A percentile compares a stretch with the other conserved stretches of the same genome.
phyloP scores from a whole-genome alignment of 1,140 invertebrate species.

The Neuroterus valhalla region DNA sequence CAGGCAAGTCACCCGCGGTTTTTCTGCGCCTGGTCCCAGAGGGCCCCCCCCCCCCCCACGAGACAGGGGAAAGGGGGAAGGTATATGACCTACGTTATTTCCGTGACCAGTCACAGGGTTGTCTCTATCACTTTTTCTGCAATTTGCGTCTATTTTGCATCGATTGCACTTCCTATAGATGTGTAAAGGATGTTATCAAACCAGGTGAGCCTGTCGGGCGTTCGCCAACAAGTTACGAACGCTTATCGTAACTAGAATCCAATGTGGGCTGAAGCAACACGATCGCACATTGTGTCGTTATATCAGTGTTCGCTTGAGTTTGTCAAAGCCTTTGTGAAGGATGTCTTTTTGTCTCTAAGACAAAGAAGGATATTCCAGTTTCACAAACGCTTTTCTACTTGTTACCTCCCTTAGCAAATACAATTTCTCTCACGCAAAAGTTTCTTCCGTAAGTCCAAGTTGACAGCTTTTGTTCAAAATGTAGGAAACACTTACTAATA shows the following conservation, averaged over 20 bases:
- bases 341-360: constrained; percentile 55
- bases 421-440: constrained; percentile 9
- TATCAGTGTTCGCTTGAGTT: constrained; percentile 55
- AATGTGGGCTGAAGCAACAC: constrained; percentile 47
- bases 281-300: constrained; percentile 50
- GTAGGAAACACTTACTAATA: neutral
- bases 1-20: too few relatives aligned
- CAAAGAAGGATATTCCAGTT: constrained; percentile 47
- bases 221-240: constrained; percentile 47
- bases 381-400: constrained; percentile 29
- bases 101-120: too few relatives aligned
- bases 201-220: constrained; percentile 40
- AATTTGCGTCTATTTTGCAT: too few relatives aligned
- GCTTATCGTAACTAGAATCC: constrained; percentile 52
- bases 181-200: constrained; percentile 17
- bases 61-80: too few relatives aligned
- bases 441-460: neutral
- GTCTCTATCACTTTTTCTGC: too few relatives aligned
- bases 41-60: too few relatives aligned
- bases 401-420: constrained; percentile 20
- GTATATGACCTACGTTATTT: too few relatives aligned
- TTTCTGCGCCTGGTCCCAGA: too few relatives aligned
- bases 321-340: constrained; percentile 55
- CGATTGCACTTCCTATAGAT: too few relatives aligned
- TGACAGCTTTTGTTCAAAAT: neutral